Base-by-base conservation (phyloP, 2,888 invertebrate species). In the Therioaphis trifolii region DNA sequence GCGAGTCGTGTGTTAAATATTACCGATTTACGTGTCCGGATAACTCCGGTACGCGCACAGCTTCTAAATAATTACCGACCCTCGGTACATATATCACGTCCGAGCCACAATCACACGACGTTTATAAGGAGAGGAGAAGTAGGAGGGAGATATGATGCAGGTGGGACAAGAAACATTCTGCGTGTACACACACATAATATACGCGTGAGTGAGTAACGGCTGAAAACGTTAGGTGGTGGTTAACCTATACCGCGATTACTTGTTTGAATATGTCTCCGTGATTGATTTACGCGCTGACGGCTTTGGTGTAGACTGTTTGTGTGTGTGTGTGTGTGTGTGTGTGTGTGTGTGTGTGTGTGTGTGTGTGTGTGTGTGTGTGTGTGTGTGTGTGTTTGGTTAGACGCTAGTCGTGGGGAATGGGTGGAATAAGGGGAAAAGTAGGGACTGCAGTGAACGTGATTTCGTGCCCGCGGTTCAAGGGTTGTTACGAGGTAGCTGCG, bases 221-320 rank as follows among this genome's bases (percentile, higher is more conserved):
- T 46, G 71, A 43, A 77, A 66, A 77, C 27, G 29, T 49, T 46
- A 35, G 49, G 58, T 24, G n/a, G n/a, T n/a, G 75, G 40, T 68
- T 52, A 78, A 79, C 68, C 78, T 43, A 63, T 35, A n/a, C n/a
- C n/a, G n/a, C 52, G 78, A 68, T 69, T 55, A 55, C 78, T 55
- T 52, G 78, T 68, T 68, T 68, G 78, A 78, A 78, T 52, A 40
- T 55, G 78, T 69, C 78, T 27, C 15, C 24, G 69, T 55, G 78
- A 79, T 79, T 69, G 78, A 79, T 69, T 68, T 79, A 69, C 52
- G 78, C 52, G 68, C 21, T 1, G 68, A 24, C 46, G 52, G 78
- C n/a, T 7, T 4, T 29, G 58, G 24, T 15, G 12, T 11, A 11
- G 11, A 29, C 46, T 15, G 52, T 4, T 15, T 52, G 12, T 52